Conservation (phyloP, 1,140 invertebrate species). For the Bilobella aurantiaca region DNA sequence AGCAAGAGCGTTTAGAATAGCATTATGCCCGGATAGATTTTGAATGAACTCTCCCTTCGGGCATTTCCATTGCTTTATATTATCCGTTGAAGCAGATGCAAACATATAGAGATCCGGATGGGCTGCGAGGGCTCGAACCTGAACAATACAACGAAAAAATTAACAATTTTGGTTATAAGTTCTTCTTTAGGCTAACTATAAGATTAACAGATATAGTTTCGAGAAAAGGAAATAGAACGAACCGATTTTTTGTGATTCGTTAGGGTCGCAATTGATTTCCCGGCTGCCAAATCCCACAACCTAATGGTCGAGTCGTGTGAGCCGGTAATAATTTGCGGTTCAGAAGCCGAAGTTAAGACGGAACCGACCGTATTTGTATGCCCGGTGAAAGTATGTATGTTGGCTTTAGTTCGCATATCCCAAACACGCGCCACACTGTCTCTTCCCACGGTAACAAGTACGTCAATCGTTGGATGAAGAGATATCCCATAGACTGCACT, state of each 20-base stretch:
- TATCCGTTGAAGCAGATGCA: conserved; percentile 94
- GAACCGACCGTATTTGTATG: conserved; percentile 96
- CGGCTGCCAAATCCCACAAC: conserved; percentile 93
- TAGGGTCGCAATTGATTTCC: conserved; percentile 84
- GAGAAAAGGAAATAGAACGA: neutral
- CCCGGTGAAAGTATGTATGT: conserved; percentile 91
- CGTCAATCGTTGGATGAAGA: conserved; percentile 91
- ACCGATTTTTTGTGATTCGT: conserved; percentile 99
- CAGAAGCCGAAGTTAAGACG: conserved; percentile 72
- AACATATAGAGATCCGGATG: conserved; percentile 64
- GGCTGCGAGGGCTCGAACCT: conserved; percentile 40
- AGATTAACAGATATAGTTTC: neutral
- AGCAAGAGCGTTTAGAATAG: conserved; percentile 92
- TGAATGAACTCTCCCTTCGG: conserved; percentile 97
- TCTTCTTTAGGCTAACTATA: too few relatives aligned
- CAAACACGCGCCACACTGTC: conserved; percentile 94
- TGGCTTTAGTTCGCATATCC: conserved; percentile 98
- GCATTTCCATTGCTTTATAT: conserved; percentile 99
- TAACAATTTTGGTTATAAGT: neutral
- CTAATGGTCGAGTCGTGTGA: conserved; percentile 66
- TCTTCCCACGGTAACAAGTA: conserved; percentile 61
- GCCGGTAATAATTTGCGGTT: conserved; percentile 77
- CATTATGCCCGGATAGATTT: conserved; percentile 93
- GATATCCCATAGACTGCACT: conserved; percentile 91
- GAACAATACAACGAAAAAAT: conserved; percentile 33